These are phyloP conservation scores for Anodontia alba DNA, from an alignment of 2,888 invertebrate genomes.

Conservation along the genomic window DNA sequence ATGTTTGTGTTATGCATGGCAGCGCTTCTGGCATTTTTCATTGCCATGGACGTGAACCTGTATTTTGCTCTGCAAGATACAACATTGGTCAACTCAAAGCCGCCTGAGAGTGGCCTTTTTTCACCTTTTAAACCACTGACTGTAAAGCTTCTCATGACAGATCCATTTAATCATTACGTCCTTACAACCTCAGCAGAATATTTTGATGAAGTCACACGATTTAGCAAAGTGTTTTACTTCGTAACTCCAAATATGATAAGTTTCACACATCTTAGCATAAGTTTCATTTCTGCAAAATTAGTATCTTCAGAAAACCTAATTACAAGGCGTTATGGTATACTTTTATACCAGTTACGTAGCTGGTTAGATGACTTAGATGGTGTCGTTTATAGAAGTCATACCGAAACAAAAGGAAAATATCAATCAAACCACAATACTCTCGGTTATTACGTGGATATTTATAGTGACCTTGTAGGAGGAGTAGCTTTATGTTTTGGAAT, in stretches of 20 bases:
- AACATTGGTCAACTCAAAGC: constrained; percentile 48
- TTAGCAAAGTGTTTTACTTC: constrained; percentile 86
- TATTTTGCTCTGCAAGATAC: constrained; percentile 63
- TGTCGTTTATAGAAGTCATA: constrained; percentile 91
- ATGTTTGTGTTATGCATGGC: constrained; percentile 41
- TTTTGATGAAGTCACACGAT: constrained; percentile 88
- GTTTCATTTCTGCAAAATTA: constrained; percentile 90
- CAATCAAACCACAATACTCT: constrained; percentile 88
- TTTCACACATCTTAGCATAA: constrained; percentile 91
- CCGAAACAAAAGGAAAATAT: constrained; percentile 61
- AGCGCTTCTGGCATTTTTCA: constrained; percentile 53
- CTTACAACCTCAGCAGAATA: constrained; percentile 92
- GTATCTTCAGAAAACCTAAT: constrained; percentile 91
- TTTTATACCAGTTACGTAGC: constrained; percentile 92
- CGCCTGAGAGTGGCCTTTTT: constrained; percentile 39
- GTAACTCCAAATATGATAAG: constrained; percentile 95
- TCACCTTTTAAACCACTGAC: constrained; percentile 87
- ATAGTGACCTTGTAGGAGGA: constrained; percentile 91
- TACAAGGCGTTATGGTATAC: constrained; percentile 90
- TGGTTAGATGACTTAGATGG: constrained; percentile 95
- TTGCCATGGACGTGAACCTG: constrained; percentile 69
- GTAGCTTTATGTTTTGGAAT: constrained; percentile 85
- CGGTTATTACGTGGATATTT: constrained; percentile 93
- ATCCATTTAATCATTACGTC: constrained; percentile 93
- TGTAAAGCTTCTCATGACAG: constrained; percentile 92